phyloP scores from a whole-genome alignment of 2,797 vertebrate genomes.

The Somateria mollissima region DNA sequence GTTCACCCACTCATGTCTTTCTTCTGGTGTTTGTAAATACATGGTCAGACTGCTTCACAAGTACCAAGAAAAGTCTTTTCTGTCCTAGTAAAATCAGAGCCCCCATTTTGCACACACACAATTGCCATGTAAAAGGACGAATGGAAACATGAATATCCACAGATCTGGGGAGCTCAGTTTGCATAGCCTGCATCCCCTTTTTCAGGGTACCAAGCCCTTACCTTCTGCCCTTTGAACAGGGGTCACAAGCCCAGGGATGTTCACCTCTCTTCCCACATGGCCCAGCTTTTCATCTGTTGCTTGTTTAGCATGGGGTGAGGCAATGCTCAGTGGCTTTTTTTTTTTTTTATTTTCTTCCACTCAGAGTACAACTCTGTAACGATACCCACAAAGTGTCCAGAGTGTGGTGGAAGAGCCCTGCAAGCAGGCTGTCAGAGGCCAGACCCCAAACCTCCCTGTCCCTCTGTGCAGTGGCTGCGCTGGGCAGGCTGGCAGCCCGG shows the following conservation, averaged over 20 bases:
- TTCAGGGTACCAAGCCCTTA: not conserved
- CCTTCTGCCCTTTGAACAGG: not conserved
- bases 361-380: not conserved
- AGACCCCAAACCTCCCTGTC: not conserved
- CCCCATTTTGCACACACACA: not conserved
- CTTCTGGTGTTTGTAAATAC: not conserved
- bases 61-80: not conserved
- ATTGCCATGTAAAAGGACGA: not conserved
- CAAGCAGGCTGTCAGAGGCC: not conserved
- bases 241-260: fast-evolving
- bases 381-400: not conserved
- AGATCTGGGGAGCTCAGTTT: not conserved
- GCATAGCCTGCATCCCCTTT: not conserved
- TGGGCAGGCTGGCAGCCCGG: not conserved
- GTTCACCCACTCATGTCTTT: not conserved
- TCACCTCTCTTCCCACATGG: not conserved
- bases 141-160: not conserved
- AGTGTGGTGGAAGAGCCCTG: not conserved
- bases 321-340: not conserved
- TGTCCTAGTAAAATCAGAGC: not conserved
- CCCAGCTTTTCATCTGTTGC: fast-evolving
- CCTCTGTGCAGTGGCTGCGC: not conserved
- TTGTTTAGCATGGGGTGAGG: not conserved
- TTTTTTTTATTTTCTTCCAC: not conserved
- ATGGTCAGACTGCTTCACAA: not conserved